Evolutionary conservation across 2,888 invertebrate species (phyloP), one percentile per base, ranked within the genome.

Genomic region (Hydropsyche betteni): DNA sequence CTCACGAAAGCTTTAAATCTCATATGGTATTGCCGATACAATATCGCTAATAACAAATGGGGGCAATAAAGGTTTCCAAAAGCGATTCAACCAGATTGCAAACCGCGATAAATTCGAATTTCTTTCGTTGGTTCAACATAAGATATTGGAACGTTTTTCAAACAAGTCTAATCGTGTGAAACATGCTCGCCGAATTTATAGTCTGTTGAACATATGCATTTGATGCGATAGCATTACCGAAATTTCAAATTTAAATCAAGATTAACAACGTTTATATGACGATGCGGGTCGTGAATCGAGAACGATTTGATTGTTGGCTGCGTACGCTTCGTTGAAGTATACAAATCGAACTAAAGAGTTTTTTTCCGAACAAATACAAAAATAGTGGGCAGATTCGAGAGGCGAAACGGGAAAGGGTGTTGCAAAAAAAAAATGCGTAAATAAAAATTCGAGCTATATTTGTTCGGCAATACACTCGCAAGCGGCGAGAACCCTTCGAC

Each of bases 221-320:
- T 68, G 72, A 75, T 68, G 14, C 14, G 68, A 74, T 52, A 14
- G 72, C 53, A 14, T 4, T 4, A 10, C 36, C 52, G 75, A 72
- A 68, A 75, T 51, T 53, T 70, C 53, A 24, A 70, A 69, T 50
- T 50, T 69, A n/a, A 69, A 68, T 68, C 58, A 58, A 68, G 68
- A 68, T 44, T 55, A 68, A 14, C 44, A 58, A 8, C n/a, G 58
- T 4, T 24, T 8, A 8, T 8, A 58, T 8, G 8, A 16, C 44
- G 10, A 44, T 44, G 44, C 44, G 44, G 44, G 10, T 44, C 44
- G 44, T 8, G 44, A 44, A 44, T 44, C 10, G 7, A 44, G 44
- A 44, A 4, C 10, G 1, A 10, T 44, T 44, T 10, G 6, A 44
- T 44, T 10, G 10, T 44, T 10, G 44, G 10, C 10, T 10, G 44